Conservation (phyloP, 2,113 vertebrate genomes). For the Tragelaphus buxtoni region DNA sequence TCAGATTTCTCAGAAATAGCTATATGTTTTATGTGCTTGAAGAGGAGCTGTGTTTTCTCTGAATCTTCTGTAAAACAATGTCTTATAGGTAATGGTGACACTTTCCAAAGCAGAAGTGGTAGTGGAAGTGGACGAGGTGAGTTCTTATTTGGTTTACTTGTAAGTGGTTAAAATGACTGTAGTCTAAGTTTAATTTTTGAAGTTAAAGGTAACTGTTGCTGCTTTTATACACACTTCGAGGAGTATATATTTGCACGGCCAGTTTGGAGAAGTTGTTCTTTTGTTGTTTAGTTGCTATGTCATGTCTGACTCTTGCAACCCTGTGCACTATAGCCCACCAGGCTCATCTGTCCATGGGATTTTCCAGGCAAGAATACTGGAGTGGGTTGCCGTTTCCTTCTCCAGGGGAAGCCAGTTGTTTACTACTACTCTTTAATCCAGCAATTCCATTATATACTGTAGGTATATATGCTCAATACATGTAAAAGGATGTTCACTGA, state of each 20-base stretch:
- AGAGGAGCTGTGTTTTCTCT: not conserved
- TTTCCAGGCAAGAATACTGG: not conserved
- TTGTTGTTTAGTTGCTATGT: not conserved
- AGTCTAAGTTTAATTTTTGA: not conserved
- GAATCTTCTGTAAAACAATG: not conserved
- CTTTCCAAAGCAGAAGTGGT: conserved; percentile 26
- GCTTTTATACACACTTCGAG: not conserved
- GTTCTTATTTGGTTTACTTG: not conserved
- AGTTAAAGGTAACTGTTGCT: not conserved
- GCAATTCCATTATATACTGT: not conserved
- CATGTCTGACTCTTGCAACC: not conserved
- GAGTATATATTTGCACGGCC: not conserved
- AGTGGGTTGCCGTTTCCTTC: not conserved
- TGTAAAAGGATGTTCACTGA: not conserved
- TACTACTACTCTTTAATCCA: not conserved
- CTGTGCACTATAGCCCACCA: not conserved
- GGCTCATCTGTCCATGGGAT: not conserved
- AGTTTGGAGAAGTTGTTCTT: not conserved
- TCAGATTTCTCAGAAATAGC: not conserved
- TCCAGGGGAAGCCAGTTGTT: not conserved
- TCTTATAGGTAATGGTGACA: conserved; percentile 60
- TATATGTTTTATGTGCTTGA: not conserved
- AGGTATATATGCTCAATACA: not conserved
- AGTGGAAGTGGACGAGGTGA: conserved; percentile 58
- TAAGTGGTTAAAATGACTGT: not conserved